Evolutionary conservation across 2,113 vertebrate species (phyloP).

Genomic region (Tinamus guttatus): DNA sequence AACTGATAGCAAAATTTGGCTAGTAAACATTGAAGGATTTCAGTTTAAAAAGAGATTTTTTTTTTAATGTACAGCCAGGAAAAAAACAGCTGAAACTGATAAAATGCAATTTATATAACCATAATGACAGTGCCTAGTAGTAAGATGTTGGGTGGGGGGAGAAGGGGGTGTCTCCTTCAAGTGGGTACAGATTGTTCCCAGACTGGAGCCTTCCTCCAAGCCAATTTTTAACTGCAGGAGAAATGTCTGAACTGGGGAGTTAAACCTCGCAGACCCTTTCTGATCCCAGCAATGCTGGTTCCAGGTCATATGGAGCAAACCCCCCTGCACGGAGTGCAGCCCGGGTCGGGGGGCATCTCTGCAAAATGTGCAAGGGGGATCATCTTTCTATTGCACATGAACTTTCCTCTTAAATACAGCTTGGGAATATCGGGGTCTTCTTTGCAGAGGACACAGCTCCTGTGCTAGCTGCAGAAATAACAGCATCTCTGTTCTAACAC

Average conservation of each 20-base stretch:
- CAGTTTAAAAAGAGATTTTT: conserved; percentile 8
- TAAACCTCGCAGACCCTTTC: conserved; percentile 8
- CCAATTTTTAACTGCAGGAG: conserved; percentile 26
- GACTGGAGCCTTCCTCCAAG: conserved; percentile 26
- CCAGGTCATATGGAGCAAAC: not conserved
- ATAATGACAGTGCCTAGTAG: conserved; percentile 26
- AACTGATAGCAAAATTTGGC: conserved; percentile 53
- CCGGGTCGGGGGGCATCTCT: not conserved
- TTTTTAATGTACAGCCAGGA: not conserved
- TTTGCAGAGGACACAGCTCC: not conserved
- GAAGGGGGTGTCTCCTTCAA: conserved; percentile 26
- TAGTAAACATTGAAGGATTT: conserved; percentile 45
- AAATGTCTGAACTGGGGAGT: conserved; percentile 20
- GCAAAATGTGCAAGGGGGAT: not conserved
- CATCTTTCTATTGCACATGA: not conserved
- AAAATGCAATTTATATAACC: conserved; percentile 62
- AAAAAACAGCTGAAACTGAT: conserved; percentile 65
- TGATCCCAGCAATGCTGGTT: not conserved
- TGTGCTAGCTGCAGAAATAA: fast-evolving
- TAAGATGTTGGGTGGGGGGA: not conserved
- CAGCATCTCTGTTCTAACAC: not conserved
- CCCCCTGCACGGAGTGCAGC: not conserved
- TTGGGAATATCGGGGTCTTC: not conserved
- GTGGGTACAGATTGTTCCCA: conserved; percentile 65
- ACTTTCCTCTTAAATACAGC: not conserved